A percentile compares a stretch with the other conserved stretches of the same genome.
These are phyloP conservation scores for Xenopus petersii DNA, from an alignment of 2,797 vertebrate species.

Conservation along the genomic window DNA sequence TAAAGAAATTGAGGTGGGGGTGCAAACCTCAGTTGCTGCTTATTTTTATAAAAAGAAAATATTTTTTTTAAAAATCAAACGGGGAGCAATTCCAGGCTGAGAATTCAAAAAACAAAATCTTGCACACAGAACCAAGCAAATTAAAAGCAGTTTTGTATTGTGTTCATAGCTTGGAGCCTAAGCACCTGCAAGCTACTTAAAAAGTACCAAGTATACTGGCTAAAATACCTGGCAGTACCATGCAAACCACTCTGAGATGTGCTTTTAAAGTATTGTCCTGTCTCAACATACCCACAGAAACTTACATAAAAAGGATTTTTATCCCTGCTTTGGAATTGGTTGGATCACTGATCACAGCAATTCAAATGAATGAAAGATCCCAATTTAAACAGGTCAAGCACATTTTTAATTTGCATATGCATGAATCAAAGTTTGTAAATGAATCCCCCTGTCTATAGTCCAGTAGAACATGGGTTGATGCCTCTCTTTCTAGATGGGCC, in stretches of 20 bases:
- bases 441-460: too few species aligned
- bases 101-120: slow-evolving; percentile 69
- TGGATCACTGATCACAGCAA: not conserved
- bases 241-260: slow-evolving; percentile 41
- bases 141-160: slow-evolving; percentile 77
- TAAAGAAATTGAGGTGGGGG: too few species aligned
- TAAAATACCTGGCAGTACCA: slow-evolving; percentile 77
- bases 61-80: slow-evolving; percentile 1
- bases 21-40: too few species aligned
- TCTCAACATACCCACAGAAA: not conserved
- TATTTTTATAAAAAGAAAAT: too few species aligned
- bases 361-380: too few species aligned
- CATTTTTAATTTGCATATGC: too few species aligned
- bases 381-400: too few species aligned
- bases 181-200: slow-evolving; percentile 85
- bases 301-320: not conserved
- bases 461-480: too few species aligned
- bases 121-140: slow-evolving; percentile 78
- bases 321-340: not conserved
- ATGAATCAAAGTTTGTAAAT: too few species aligned
- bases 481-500: too few species aligned
- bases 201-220: slow-evolving; percentile 77
- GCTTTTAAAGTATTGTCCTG: slow-evolving; percentile 32
- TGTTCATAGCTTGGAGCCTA: slow-evolving; percentile 76
- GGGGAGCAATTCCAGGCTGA: slow-evolving; percentile 60